Base-by-base conservation (phyloP, 2,113 vertebrate species). In the Diphyllodes magnificus region DNA sequence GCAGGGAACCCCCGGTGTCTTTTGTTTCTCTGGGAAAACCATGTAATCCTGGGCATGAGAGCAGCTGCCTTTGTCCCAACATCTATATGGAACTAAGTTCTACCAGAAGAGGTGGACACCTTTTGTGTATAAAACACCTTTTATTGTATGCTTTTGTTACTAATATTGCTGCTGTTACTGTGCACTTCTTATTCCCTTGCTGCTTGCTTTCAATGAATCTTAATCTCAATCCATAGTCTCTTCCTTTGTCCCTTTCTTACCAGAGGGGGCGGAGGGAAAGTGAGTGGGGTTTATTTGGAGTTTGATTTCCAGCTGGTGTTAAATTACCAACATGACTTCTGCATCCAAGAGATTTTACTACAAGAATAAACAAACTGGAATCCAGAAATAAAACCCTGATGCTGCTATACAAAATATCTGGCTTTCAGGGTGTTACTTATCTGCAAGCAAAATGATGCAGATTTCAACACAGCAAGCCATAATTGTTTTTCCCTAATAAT, bases 181-280 rank as follows among this genome's bases (percentile, higher is more conserved):
- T 33, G 22, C n/a, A 57, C 40, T 81, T 40, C n/a, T 22, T 69
- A 22, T 21, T 81, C 42, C 6, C 49, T 22, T 49, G 15, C 44
- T 69, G 23, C 23, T 59, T 82, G 64, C 9, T 69, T 69, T 59
- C 35, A 81, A 13, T 33, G 11, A 49, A 39, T 39, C 56, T 57
- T 69, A 33, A 40, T 57, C 44, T 40, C 11, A 69, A 18, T 11
- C 7, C 27, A 2, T 30, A 23, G 5, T 59, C 35, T 69, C 28
- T 28, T 9, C 35, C 35, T 40, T 69, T 40, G 15, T 50, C 11
- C 30, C 15, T 70, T 33, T 50, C 54, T 50, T 24, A n/a, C 19
- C 21, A 70, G 44, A 70, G 9, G 5, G 28, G 7, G 11, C 0
- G 0, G 5, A 7, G 35, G 24, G 11, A 39, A 49, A 39, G 23